These are phyloP conservation scores for Dicranocentrus wangi DNA, from an alignment of 2,888 invertebrate genomes.

Conservation along the genomic window DNA sequence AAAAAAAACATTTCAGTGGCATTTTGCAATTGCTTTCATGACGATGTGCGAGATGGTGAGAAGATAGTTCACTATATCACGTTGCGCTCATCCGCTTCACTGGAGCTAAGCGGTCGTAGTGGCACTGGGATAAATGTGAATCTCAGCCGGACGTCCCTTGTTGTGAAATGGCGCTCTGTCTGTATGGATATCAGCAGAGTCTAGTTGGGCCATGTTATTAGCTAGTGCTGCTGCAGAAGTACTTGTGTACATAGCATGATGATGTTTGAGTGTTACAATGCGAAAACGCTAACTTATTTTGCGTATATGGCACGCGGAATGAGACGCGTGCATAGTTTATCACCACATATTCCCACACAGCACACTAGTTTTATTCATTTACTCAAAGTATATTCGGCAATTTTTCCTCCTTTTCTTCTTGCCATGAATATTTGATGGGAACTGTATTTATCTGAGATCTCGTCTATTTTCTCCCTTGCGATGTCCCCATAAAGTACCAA, in stretches of 20 bases:
- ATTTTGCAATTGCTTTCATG: slow-evolving; percentile 47
- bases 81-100: slow-evolving; percentile 37
- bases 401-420: slow-evolving; percentile 27
- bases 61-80: slow-evolving; percentile 40
- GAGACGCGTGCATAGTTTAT: slow-evolving; percentile 27
- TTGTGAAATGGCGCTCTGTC: slow-evolving; percentile 35
- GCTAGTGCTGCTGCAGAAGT: slow-evolving; percentile 9
- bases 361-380: slow-evolving; percentile 19
- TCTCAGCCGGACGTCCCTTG: slow-evolving; percentile 52
- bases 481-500: background rate
- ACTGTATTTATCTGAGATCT: slow-evolving; percentile 32
- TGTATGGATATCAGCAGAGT: background rate
- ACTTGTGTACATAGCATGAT: background rate
- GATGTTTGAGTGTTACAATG: no score
- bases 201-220: background rate
- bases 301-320: background rate
- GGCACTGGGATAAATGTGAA: slow-evolving; percentile 31
- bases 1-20: slow-evolving; percentile 24
- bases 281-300: no score
- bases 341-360: slow-evolving; percentile 23
- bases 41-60: slow-evolving; percentile 13
- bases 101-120: slow-evolving; percentile 26
- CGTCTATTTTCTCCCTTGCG: background rate
- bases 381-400: slow-evolving; percentile 33
- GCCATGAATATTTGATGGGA: slow-evolving; percentile 44